Percentiles rank a stretch among this genome's conserved stretches.
phyloP scores from a whole-genome alignment of 2,888 invertebrate genomes.

The Chrysina gloriosa region DNA sequence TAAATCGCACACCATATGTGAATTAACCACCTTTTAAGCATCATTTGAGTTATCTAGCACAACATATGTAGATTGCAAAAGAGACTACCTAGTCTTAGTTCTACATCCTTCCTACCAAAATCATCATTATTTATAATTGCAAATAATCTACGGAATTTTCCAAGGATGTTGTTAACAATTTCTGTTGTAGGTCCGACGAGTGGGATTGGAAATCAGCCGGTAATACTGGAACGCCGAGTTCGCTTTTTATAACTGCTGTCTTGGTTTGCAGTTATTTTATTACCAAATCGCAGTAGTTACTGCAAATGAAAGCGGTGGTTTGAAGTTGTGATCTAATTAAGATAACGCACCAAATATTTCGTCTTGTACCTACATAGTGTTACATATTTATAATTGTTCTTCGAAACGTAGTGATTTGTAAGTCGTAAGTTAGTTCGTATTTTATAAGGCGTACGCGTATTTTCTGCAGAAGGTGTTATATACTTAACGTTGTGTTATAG shows the following conservation, averaged over 20 bases:
- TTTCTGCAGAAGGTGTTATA: too few species aligned
- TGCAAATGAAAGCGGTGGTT: not conserved
- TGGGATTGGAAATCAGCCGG: slow-evolving; percentile 16
- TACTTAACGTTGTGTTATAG: too few species aligned
- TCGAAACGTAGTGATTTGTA: not conserved
- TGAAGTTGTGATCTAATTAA: slow-evolving; percentile 21
- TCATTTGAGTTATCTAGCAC: too few species aligned
- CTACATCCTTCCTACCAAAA: not conserved
- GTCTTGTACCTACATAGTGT: not conserved
- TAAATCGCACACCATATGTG: too few species aligned
- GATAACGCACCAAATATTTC: not conserved
- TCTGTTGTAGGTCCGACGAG: slow-evolving; percentile 30
- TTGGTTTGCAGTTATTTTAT: slow-evolving; percentile 1
- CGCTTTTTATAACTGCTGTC: not conserved
- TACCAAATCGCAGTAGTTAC: slow-evolving; percentile 4
- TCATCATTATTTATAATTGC: not conserved
- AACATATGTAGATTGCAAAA: not conserved
- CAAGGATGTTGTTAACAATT: not conserved
- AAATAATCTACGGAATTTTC: not conserved
- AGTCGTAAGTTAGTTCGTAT: too few species aligned
- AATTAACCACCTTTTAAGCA: too few species aligned
- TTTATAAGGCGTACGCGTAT: too few species aligned
- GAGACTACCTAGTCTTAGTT: too few species aligned
- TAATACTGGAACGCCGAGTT: slow-evolving; percentile 5
- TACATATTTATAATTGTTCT: not conserved